Evolutionary conservation across 2,888 invertebrate species (phyloP).

Genomic region (Halictus ligatus): DNA sequence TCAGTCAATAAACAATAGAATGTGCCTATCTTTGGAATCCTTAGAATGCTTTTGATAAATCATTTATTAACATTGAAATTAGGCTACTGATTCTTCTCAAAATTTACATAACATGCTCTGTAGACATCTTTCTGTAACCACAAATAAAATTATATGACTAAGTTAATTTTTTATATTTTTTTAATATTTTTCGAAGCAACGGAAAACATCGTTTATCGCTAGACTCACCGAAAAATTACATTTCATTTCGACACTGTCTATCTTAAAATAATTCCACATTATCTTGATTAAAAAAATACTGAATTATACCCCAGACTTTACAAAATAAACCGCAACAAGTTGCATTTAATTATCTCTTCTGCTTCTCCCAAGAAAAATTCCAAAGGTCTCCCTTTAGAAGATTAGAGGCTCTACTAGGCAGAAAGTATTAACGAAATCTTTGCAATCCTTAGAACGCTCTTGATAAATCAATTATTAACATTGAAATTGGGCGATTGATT

Average conservation of each 20-base stretch:
- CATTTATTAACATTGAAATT: too few species aligned
- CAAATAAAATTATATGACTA: neutral
- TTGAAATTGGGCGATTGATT: too few species aligned
- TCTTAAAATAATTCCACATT: neutral
- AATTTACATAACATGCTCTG: neutral
- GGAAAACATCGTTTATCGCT: neutral
- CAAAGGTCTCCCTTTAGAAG: neutral
- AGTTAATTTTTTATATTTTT: neutral
- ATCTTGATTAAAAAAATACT: neutral
- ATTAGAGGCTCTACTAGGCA: neutral
- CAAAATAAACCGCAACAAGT: neutral
- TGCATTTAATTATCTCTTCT: neutral
- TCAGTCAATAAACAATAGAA: neutral
- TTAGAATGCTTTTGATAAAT: neutral
- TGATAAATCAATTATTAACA: too few species aligned
- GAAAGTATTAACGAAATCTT: neutral
- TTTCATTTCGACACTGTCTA: neutral
- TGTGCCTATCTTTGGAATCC: neutral
- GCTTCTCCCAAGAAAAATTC: neutral
- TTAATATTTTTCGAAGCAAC: neutral
- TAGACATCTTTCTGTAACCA: neutral
- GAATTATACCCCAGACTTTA: neutral
- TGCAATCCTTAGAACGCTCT: neutral
- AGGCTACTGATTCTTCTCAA: neutral
- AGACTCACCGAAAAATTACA: neutral